Evolutionary conservation across 2,888 invertebrate species (phyloP).

Genomic region (Tenthredo livida): DNA sequence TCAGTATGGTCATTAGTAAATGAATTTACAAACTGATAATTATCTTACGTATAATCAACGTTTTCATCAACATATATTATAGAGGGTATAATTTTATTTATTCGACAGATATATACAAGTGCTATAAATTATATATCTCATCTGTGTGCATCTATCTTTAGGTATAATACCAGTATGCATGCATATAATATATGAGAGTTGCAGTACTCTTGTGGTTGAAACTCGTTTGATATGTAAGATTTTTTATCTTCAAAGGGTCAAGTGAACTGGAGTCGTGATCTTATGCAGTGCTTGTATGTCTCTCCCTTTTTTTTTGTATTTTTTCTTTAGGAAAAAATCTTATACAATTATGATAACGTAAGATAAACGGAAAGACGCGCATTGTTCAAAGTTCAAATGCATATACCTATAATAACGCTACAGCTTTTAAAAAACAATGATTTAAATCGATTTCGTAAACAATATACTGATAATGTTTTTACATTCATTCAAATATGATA

Average conservation of each 20-base stretch:
- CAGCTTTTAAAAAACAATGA: neutral
- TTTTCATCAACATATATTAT: neutral
- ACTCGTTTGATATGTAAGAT: constrained; percentile 18
- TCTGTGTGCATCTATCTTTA: neutral
- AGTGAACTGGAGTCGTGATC: constrained; percentile 33
- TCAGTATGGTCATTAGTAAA: neutral
- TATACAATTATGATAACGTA: neutral
- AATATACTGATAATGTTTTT: neutral
- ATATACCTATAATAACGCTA: neutral
- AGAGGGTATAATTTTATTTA: neutral
- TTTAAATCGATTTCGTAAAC: neutral
- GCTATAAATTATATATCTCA: neutral
- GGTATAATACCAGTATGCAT: neutral
- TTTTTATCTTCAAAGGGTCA: constrained; percentile 34
- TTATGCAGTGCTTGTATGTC: neutral
- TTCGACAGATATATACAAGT: neutral
- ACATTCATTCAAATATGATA: neutral
- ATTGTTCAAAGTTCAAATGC: neutral
- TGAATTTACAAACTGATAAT: neutral
- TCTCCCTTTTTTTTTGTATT: neutral
- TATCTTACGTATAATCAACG: neutral
- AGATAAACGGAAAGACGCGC: neutral
- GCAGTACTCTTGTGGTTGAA: constrained; percentile 16
- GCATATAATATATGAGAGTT: neutral
- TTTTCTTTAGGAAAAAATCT: neutral